A percentile compares a stretch with the other conserved stretches of the same genome.
phyloP scores from a whole-genome alignment of 92 coral and sea anemone genomes.

The Porites cylindrica region DNA sequence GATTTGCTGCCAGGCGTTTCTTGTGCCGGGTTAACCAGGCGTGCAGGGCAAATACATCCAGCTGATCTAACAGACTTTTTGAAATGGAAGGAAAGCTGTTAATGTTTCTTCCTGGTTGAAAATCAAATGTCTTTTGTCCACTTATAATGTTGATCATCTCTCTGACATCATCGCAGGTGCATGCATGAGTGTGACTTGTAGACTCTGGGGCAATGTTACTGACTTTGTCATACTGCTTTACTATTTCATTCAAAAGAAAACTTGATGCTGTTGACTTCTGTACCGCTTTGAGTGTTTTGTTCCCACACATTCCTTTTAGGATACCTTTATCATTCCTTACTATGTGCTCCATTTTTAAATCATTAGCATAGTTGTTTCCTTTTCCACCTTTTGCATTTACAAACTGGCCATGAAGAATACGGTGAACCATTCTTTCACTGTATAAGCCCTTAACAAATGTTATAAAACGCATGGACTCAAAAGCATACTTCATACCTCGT shows the following conservation, averaged over 20 bases:
- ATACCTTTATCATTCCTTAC: conserved; percentile 26
- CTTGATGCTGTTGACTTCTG: conserved; percentile 38
- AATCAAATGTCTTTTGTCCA: conserved; percentile 38
- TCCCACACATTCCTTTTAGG: conserved; percentile 56
- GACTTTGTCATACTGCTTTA: conserved; percentile 42
- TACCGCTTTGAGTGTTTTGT: conserved; percentile 60
- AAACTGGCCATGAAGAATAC: conserved; percentile 53
- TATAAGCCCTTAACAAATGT: conserved; percentile 42
- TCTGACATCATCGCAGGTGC: conserved; percentile 61
- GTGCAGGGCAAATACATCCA: conserved; percentile 59
- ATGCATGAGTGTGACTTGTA: conserved; percentile 58
- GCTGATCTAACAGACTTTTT: conserved; percentile 63
- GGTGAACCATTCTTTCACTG: conserved; percentile 47
- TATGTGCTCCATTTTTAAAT: conserved; percentile 48
- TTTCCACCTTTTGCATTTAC: conserved; percentile 45
- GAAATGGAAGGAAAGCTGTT: conserved; percentile 31
- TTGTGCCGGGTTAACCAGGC: conserved; percentile 72
- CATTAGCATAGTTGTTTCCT: conserved; percentile 38
- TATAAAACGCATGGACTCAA: conserved; percentile 55
- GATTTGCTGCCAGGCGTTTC: conserved; percentile 22
- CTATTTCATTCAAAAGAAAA: conserved; percentile 46
- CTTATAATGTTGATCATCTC: conserved; percentile 16
- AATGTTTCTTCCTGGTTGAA: conserved; percentile 35
- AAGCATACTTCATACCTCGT: conserved; percentile 48
- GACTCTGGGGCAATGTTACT: conserved; percentile 44